Evolutionary conservation across 2,888 invertebrate species (phyloP).

Genomic region (Drosophila austrosaltans): DNA sequence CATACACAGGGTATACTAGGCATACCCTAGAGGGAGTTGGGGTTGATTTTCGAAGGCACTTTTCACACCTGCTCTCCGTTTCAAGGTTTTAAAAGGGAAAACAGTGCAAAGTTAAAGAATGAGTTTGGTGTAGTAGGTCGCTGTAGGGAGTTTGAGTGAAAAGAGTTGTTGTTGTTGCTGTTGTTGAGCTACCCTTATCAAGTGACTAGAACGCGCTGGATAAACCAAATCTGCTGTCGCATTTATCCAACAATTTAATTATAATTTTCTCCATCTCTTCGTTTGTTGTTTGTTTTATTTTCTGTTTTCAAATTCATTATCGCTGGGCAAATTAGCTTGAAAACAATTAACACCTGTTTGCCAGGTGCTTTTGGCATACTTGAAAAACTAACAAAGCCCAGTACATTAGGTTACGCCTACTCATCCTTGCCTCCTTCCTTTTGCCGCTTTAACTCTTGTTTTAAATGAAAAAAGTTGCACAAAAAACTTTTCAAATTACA

Average conservation of each 20-base stretch:
- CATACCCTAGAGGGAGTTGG: constrained; percentile 22
- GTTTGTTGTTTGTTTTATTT: constrained; percentile 8
- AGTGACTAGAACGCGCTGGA: neutral
- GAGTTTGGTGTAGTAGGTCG: constrained; percentile 11
- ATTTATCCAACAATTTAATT: constrained; percentile 69
- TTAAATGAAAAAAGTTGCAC: constrained; percentile 76
- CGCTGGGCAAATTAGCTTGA: constrained; percentile 70
- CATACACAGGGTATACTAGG: neutral
- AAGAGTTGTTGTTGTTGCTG: constrained; percentile 27
- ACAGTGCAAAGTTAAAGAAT: neutral
- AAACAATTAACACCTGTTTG: constrained; percentile 79
- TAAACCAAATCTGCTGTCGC: constrained; percentile 46
- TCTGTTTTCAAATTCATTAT: constrained; percentile 64
- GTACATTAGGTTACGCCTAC: constrained; percentile 14
- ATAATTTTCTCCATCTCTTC: constrained; percentile 57
- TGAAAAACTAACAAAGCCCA: constrained; percentile 63
- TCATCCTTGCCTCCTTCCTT: constrained; percentile 1
- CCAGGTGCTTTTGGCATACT: constrained; percentile 72
- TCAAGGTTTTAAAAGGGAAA: constrained; percentile 51
- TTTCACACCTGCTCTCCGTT: constrained; percentile 73
- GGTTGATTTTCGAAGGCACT: constrained; percentile 67
- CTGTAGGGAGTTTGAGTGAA: constrained; percentile 27
- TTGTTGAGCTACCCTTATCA: constrained; percentile 8
- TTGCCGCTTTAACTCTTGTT: constrained; percentile 32
- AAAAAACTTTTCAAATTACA: constrained; percentile 80